Percentiles rank a stretch among this genome's conserved stretches.
phyloP scores from a whole-genome alignment of 2,888 invertebrate species.

The Drosophila kuntzei region DNA sequence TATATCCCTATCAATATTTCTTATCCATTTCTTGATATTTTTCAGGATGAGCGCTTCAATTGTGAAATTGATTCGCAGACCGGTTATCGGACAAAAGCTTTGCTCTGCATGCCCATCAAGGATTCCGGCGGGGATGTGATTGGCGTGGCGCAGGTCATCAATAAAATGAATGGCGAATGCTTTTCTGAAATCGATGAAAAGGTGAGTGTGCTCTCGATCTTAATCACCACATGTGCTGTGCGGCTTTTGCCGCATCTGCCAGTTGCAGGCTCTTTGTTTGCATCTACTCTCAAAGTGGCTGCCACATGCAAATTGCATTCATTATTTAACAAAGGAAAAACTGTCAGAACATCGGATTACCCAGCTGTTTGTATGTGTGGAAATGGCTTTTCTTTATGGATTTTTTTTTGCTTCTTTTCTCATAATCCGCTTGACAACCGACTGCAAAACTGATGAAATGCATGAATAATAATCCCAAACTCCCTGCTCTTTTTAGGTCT shows the following conservation, averaged over 20 bases:
- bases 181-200: constrained; percentile 94
- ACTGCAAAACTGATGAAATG: constrained; percentile 17
- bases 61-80: constrained; percentile 97
- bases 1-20: too few species aligned
- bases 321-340: constrained; percentile 69
- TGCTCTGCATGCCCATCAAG: constrained; percentile 98
- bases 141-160: constrained; percentile 98
- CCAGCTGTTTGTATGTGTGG: constrained; percentile 19
- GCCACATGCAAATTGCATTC: constrained; percentile 69
- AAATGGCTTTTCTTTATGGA: constrained; percentile 33
- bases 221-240: constrained; percentile 16
- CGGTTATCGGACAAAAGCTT: constrained; percentile 95
- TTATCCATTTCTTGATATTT: background rate
- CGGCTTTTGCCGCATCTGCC: constrained; percentile 2
- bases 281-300: constrained; percentile 1
- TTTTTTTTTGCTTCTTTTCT: constrained; percentile 21
- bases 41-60: constrained; percentile 94
- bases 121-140: constrained; percentile 97
- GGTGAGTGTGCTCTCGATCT: constrained; percentile 74
- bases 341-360: constrained; percentile 50
- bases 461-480: constrained; percentile 1
- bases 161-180: constrained; percentile 93
- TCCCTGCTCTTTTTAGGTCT: constrained; percentile 87
- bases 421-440: constrained; percentile 33
- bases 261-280: constrained; percentile 46